Percentiles rank a stretch among this genome's conserved stretches.
phyloP scores from a whole-genome alignment of 2,113 vertebrate genomes.

The Solenodon paradoxus region DNA sequence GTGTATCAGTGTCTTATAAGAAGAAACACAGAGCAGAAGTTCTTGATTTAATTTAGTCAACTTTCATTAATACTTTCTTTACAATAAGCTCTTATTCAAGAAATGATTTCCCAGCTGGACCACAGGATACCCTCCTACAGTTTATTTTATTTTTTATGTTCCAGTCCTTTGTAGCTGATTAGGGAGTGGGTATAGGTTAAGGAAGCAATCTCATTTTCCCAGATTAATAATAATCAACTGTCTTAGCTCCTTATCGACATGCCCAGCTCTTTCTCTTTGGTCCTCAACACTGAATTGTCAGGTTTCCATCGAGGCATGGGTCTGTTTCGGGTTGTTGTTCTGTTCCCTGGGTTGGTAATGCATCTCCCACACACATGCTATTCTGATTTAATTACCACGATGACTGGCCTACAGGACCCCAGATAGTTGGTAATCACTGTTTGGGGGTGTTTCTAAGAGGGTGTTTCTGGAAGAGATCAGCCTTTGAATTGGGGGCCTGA shows the following conservation, averaged over 20 bases:
- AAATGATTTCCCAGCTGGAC: neutral
- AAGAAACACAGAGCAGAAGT: neutral
- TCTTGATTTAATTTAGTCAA: neutral
- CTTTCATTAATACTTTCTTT: neutral
- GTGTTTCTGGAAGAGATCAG: neutral
- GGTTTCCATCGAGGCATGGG: fast-evolving
- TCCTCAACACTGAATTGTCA: no score
- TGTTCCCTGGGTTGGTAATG: neutral
- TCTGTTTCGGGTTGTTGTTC: neutral
- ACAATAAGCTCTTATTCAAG: neutral
- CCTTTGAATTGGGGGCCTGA: neutral
- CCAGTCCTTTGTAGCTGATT: neutral
- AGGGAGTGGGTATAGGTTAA: neutral
- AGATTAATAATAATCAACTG: neutral
- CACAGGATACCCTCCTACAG: neutral
- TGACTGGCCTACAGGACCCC: neutral
- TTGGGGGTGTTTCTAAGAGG: neutral
- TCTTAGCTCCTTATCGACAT: no score
- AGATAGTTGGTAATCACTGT: neutral
- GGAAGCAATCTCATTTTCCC: neutral
- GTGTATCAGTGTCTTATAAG: neutral
- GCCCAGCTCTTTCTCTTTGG: neutral
- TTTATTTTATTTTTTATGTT: neutral
- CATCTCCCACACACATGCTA: fast-evolving
- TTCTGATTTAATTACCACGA: neutral